phyloP scores from a whole-genome alignment of 2,113 vertebrate genomes.

The Otis tarda region DNA sequence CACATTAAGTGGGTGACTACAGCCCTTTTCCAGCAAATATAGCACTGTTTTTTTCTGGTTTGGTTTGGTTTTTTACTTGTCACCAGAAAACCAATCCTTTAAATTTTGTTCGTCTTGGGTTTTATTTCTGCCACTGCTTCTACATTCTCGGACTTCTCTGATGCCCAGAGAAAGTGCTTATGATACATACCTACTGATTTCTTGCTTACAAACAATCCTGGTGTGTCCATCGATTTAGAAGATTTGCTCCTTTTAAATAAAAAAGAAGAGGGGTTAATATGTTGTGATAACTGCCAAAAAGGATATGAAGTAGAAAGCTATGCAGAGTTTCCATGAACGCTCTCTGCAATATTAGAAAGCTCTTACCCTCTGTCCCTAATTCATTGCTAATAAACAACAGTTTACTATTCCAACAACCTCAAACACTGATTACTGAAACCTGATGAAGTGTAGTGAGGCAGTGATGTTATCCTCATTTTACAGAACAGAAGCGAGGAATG shows the following conservation, averaged over 20 bases:
- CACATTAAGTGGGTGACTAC: background rate
- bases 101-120: background rate
- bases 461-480: background rate
- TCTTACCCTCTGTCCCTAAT: background rate
- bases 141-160: background rate
- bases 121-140: background rate
- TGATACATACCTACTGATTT: background rate
- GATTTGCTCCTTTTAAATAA: background rate
- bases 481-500: background rate
- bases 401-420: background rate
- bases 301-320: background rate
- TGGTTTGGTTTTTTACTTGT: background rate
- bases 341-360: background rate
- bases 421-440: background rate
- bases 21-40: background rate
- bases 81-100: background rate
- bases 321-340: background rate
- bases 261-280: background rate
- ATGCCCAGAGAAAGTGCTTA: background rate
- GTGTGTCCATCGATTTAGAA: background rate
- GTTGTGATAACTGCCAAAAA: background rate
- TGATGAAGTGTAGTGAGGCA: background rate
- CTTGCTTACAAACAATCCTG: background rate
- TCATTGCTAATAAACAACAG: background rate
- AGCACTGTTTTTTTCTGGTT: background rate